A percentile compares a stretch with the other conserved stretches of the same genome.
Conservation (phyloP, 2,797 vertebrate species). For the Meda fulgida region DNA sequence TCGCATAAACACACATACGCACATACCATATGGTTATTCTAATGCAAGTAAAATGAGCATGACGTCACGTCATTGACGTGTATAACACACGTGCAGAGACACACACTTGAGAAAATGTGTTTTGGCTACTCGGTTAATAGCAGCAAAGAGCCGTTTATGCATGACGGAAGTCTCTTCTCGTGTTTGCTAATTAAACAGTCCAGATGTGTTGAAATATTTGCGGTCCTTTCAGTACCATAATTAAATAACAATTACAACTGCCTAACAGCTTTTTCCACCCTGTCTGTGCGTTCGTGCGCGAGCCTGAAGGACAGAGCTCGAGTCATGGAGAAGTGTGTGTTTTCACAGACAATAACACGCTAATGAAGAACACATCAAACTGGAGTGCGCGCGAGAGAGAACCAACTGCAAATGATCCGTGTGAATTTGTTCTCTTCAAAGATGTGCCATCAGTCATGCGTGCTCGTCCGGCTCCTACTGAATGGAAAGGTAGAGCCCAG, state of each 20-base stretch:
- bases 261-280: constrained; percentile 67
- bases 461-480: constrained; percentile 29
- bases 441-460: constrained; percentile 41
- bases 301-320: constrained; percentile 28
- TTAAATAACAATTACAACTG: constrained; percentile 69
- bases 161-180: constrained; percentile 57
- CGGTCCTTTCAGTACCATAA: constrained; percentile 64
- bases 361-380: constrained; percentile 67
- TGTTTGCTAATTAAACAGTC: constrained; percentile 62
- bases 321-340: constrained; percentile 50
- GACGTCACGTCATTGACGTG: too few relatives aligned
- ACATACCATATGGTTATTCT: neutral
- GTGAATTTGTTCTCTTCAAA: constrained; percentile 42
- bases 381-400: neutral
- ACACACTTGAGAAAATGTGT: constrained; percentile 18
- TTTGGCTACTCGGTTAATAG: constrained; percentile 44
- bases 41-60: neutral
- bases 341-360: constrained; percentile 61
- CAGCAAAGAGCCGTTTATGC: constrained; percentile 55
- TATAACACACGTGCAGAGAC: constrained; percentile 4
- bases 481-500: neutral
- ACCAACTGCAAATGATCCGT: constrained; percentile 43
- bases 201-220: constrained; percentile 65
- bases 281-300: constrained; percentile 41
- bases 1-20: neutral